Evolutionary conservation across 2,797 vertebrate genomes (phyloP).

Genomic region (Setipinna tenuifilis): DNA sequence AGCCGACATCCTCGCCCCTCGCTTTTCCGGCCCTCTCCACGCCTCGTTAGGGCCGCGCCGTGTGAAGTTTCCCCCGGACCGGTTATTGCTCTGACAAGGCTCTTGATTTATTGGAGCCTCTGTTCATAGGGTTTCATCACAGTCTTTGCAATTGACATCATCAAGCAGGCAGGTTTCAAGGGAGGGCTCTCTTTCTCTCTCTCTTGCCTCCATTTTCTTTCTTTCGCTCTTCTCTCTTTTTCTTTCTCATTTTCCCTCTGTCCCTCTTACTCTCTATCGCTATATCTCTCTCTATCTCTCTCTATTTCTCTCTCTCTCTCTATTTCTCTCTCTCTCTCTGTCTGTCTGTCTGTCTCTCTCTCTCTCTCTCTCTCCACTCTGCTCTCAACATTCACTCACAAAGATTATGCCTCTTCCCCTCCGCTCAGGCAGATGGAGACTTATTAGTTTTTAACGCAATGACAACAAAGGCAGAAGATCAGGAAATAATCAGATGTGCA

Average conservation of each 20-base stretch:
- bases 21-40: conserved; percentile 1
- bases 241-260: neutral
- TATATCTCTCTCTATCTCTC: conserved; percentile 21
- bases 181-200: conserved; percentile 31
- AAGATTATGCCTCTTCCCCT: neutral
- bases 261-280: neutral
- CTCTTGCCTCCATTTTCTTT: conserved; percentile 22
- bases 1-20: conserved; percentile 11
- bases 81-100: conserved; percentile 45
- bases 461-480: neutral
- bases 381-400: neutral
- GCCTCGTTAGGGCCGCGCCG: conserved; percentile 43
- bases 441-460: neutral
- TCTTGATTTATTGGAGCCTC: conserved; percentile 56
- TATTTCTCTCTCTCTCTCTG: neutral
- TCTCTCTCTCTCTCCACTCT: too few relatives aligned
- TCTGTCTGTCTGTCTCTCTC: too few relatives aligned
- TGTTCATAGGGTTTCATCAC: conserved; percentile 51
- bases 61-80: conserved; percentile 40
- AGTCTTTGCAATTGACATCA: conserved; percentile 51
- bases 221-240: conserved; percentile 29
- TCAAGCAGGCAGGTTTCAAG: conserved; percentile 40
- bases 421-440: neutral
- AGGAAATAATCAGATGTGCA: neutral
- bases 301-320: conserved; percentile 35